Evolutionary conservation across 2,113 vertebrate genomes (phyloP).

Genomic region (Fregetta grallaria): DNA sequence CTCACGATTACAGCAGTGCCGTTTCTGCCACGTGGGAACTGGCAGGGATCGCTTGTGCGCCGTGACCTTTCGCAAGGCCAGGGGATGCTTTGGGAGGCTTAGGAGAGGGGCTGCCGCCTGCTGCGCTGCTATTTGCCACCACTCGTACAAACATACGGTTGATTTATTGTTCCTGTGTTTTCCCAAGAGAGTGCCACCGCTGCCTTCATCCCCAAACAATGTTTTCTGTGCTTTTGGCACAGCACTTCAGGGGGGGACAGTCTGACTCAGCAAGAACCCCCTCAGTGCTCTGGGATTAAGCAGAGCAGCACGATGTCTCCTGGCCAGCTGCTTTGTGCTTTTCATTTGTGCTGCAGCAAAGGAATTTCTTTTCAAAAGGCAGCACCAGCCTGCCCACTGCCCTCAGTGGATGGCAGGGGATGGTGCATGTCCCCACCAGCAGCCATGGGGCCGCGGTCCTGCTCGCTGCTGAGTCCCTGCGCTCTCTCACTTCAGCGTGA

Average conservation of each 20-base stretch:
- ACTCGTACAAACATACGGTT: fast-evolving
- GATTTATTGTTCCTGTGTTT: not conserved
- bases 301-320: not conserved
- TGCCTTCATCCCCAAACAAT: not conserved
- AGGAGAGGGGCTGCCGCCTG: not conserved
- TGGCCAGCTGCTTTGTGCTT: not conserved
- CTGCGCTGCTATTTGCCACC: not conserved
- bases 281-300: not conserved
- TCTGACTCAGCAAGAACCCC: not conserved
- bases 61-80: fast-evolving
- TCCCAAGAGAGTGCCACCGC: not conserved
- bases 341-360: not conserved
- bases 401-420: not conserved
- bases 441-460: not conserved
- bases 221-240: not conserved
- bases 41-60: not conserved
- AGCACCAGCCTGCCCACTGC: not conserved
- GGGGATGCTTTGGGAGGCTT: not conserved
- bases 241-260: not conserved
- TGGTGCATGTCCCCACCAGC: not conserved
- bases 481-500: not conserved
- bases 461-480: not conserved
- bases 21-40: not conserved
- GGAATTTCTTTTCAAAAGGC: not conserved
- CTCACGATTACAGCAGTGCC: fast-evolving